A percentile compares a stretch with the other conserved stretches of the same genome.
These are phyloP conservation scores for Muscina levida DNA, from an alignment of 2,888 invertebrate species.

Conservation along the genomic window DNA sequence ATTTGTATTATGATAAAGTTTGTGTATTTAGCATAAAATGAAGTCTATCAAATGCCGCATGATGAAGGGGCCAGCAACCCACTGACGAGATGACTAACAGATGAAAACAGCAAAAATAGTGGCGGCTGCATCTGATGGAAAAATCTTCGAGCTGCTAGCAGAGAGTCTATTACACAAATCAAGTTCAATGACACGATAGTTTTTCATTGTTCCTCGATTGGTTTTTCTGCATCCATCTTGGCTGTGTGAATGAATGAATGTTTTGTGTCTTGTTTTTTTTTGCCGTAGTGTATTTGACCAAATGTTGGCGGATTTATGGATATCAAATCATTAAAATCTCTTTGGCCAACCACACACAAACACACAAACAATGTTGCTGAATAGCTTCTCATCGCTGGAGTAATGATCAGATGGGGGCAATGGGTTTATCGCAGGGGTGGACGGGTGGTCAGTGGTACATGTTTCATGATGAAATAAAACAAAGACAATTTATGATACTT, in stretches of 20 bases:
- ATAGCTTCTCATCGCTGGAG: no score
- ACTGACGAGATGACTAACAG: not conserved
- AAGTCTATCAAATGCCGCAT: conserved; percentile 20
- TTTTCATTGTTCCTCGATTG: conserved; percentile 1
- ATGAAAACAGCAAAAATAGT: not conserved
- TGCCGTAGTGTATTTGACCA: not conserved
- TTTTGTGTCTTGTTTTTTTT: no score
- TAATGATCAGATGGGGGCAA: no score
- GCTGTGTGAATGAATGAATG: no score
- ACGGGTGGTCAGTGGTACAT: not conserved
- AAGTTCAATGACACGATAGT: conserved; percentile 52
- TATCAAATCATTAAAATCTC: conserved; percentile 61
- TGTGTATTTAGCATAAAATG: conserved; percentile 9
- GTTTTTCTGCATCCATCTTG: no score
- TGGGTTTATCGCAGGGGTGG: no score
- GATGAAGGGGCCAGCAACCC: not conserved
- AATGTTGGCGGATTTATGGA: conserved; percentile 50
- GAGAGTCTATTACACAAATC: conserved; percentile 14
- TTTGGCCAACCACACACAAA: not conserved
- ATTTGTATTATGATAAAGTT: no score
- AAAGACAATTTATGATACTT: conserved; percentile 60
- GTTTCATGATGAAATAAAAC: conserved; percentile 28
- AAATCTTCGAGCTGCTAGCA: conserved; percentile 3
- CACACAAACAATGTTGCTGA: no score
- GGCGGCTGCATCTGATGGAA: conserved; percentile 13